A percentile compares a stretch with the other conserved stretches of the same genome.
These are phyloP conservation scores for Masticophis lateralis DNA, from an alignment of 2,797 vertebrate species.

Conservation along the genomic window DNA sequence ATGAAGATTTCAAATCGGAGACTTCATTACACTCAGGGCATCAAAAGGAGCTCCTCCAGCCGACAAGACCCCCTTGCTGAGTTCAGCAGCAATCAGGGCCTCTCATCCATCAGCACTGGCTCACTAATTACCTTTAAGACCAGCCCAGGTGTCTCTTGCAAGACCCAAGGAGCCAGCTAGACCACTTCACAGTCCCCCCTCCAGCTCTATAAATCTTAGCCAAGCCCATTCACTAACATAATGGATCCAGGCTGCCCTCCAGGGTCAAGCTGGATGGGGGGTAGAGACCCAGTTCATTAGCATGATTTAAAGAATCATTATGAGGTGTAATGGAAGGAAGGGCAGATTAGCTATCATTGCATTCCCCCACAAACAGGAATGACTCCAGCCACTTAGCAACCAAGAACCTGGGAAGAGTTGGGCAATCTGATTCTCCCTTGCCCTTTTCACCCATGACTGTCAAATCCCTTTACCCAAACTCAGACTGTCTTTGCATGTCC, in stretches of 20 bases:
- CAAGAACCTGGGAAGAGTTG: background rate
- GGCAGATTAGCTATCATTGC: slow-evolving; percentile 14
- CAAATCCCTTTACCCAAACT: background rate
- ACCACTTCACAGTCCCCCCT: background rate
- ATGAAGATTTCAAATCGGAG: slow-evolving; percentile 7
- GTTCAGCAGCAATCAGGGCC: background rate
- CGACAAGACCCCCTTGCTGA: slow-evolving; percentile 19
- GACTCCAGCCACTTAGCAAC: slow-evolving; percentile 29
- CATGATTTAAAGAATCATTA: slow-evolving; percentile 43
- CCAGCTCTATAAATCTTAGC: slow-evolving; percentile 34
- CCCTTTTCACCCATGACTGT: slow-evolving; percentile 6
- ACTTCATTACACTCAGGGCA: slow-evolving; percentile 13
- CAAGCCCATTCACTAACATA: slow-evolving; percentile 23
- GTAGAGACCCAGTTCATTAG: slow-evolving; percentile 23
- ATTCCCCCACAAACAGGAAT: background rate
- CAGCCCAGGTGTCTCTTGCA: slow-evolving; percentile 30
- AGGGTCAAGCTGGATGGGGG: slow-evolving; percentile 19
- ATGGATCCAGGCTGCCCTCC: slow-evolving; percentile 16
- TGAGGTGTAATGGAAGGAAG: slow-evolving; percentile 14
- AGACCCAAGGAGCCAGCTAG: slow-evolving; percentile 15
- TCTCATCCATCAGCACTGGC: slow-evolving; percentile 26
- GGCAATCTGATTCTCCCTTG: background rate
- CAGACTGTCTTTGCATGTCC: background rate
- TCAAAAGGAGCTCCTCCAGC: background rate
- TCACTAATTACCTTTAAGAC: slow-evolving; percentile 26